These are phyloP conservation scores for Maylandia zebra DNA, from an alignment of 2,113 vertebrate species.

Conservation along the genomic window DNA sequence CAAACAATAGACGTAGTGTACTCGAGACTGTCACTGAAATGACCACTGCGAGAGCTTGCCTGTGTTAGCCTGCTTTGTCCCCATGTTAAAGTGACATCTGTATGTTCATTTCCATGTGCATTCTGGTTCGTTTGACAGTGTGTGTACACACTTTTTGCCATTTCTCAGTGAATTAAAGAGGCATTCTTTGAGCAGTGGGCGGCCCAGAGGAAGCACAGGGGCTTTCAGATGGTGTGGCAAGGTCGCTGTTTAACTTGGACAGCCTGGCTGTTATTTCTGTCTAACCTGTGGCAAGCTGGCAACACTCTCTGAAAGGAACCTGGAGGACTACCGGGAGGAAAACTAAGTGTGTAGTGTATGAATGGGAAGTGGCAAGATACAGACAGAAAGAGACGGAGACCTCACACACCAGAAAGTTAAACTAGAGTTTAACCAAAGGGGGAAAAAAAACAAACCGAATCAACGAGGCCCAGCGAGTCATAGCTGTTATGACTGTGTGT, in stretches of 20 bases:
- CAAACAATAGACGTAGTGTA: conserved; percentile 50
- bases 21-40: conserved; percentile 6
- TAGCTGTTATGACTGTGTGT: neutral
- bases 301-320: conserved; percentile 10
- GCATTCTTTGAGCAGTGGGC: conserved; percentile 35
- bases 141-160: neutral
- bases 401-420: conserved; percentile 2
- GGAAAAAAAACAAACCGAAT: neutral
- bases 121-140: neutral
- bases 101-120: neutral
- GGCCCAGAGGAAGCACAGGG: conserved; percentile 39
- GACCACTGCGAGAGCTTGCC: neutral
- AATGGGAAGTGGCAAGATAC: conserved; percentile 18
- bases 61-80: neutral
- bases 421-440: neutral
- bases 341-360: neutral
- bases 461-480: neutral
- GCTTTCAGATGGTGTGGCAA: conserved; percentile 33
- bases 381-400: neutral
- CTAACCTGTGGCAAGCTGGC: conserved; percentile 43
- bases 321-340: conserved; percentile 23
- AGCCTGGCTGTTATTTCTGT: conserved; percentile 51
- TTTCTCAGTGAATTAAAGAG: conserved; percentile 40
- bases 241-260: conserved; percentile 56
- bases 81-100: conserved; percentile 15